phyloP scores from a whole-genome alignment of 2,888 invertebrate genomes.

The Carpatolechia fugitivella region DNA sequence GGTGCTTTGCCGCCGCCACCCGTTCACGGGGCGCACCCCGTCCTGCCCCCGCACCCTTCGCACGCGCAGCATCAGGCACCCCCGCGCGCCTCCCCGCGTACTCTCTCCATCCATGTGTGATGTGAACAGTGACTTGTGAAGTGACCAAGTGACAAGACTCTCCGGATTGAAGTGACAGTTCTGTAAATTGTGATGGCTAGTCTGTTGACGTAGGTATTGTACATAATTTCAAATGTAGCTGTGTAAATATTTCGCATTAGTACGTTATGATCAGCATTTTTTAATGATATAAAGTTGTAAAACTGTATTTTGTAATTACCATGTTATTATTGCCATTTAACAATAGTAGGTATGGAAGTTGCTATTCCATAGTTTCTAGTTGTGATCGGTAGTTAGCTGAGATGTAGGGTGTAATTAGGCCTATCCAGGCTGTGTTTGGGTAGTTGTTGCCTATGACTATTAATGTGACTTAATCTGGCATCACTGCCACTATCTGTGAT shows the following conservation, averaged over 20 bases:
- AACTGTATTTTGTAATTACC: conserved; percentile 22
- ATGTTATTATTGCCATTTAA: conserved; percentile 30
- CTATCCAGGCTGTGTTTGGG: conserved; percentile 65
- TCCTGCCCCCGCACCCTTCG: conserved; percentile 73
- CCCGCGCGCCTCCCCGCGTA: conserved; percentile 80
- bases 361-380: conserved; percentile 18
- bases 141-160: conserved; percentile 44
- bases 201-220: conserved; percentile 57
- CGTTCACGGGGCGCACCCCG: conserved; percentile 68
- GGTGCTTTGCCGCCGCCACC: conserved; percentile 77
- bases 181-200: conserved; percentile 67
- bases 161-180: conserved; percentile 35
- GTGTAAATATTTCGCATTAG: conserved; percentile 20
- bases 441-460: conserved; percentile 62
- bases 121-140: conserved; percentile 36
- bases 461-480: conserved; percentile 63
- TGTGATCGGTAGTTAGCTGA: conserved; percentile 24
- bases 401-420: conserved; percentile 47
- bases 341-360: conserved; percentile 19
- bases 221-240: conserved; percentile 37
- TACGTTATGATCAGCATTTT: conserved; percentile 9
- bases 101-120: conserved; percentile 87
- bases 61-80: conserved; percentile 70
- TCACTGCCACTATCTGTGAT: conserved; percentile 73
- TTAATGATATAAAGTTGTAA: conserved; percentile 13